These are phyloP conservation scores for Brienomyrus longianalis DNA, from an alignment of 2,113 vertebrate genomes.

Conservation along the genomic window DNA sequence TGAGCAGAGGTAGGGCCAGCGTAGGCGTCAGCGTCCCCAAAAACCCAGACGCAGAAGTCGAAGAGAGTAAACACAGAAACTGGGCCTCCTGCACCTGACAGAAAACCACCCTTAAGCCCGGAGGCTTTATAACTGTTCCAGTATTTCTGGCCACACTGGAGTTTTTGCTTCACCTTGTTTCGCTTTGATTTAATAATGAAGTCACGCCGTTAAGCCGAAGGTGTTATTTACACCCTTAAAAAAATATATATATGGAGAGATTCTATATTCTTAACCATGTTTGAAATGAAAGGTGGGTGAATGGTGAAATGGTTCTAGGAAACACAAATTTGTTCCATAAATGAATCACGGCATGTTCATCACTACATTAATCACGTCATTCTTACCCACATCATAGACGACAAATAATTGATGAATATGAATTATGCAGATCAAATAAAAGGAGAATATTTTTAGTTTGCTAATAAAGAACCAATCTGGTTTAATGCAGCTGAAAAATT, in stretches of 20 bases:
- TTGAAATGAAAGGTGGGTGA: not conserved
- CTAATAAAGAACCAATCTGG: not conserved
- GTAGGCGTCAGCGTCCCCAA: not conserved
- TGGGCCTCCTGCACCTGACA: not conserved
- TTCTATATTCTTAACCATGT: not conserved
- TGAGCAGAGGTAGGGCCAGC: slow-evolving; percentile 25
- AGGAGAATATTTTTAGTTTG: not conserved
- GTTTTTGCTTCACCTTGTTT: not conserved
- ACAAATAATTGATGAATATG: slow-evolving; percentile 2
- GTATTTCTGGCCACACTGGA: not conserved
- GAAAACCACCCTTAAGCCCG: not conserved
- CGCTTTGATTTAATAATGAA: not conserved
- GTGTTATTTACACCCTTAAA: not conserved
- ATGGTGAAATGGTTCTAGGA: not conserved
- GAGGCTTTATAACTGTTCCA: not conserved
- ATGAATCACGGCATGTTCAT: not conserved
- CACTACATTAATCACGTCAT: not conserved
- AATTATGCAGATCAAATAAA: slow-evolving; percentile 5
- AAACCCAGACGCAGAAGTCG: not conserved
- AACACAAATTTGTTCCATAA: not conserved
- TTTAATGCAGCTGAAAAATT: not conserved
- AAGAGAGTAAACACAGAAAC: not conserved
- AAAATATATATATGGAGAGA: not conserved
- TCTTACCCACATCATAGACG: not conserved
- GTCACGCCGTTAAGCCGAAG: not conserved